Base-by-base conservation (phyloP, 2,797 vertebrate genomes). In the Enteromius anoplus region DNA sequence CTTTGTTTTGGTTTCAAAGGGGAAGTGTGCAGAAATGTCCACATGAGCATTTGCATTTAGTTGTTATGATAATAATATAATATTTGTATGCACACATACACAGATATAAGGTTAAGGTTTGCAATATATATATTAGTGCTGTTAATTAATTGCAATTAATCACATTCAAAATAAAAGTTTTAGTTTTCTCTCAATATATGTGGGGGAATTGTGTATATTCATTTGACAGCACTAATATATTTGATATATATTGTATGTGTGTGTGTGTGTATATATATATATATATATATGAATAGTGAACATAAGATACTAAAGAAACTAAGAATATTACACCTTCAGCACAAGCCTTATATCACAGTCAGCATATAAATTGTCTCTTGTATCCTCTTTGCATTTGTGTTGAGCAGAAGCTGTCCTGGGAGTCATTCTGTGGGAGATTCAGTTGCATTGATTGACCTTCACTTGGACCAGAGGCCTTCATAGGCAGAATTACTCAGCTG, bases 1-100 rank as follows among this genome's bases (percentile, higher is more conserved):
- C 84, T 86, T 37, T 58, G 79, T 47, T 84, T 86, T 78, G 75
- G 34, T 82, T 78, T 79, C 42, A 77, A 70, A 81, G 75, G 45
- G 77, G 49, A 45, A 68, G 45, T 82, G 73, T 81, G 79, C 51
- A 42, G 23, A 55, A 42, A 60, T 71, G 23, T 80, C 10, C 15
- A 78, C 34, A 37, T 21, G 7, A 49, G 7, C 6, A 1, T n/a
- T 78, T 78, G 60, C 37, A n/a, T 68, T 68, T 68, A 37, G 60
- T 49, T 65, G 60, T 49, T 66, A 37, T 66, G 5, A 53, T 19
- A 9, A 58, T 23, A 58, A 23, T n/a, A 55, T 55, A 55, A 55
- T 26, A 53, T 8, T 53, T 53, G 6, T 60, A 26, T 60, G 5
- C 14, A 47, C 42, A 42, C 2, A 9, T 12, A 45, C 45, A 45